Conservation (phyloP, 2,888 invertebrate species). For the Agrochola litura region DNA sequence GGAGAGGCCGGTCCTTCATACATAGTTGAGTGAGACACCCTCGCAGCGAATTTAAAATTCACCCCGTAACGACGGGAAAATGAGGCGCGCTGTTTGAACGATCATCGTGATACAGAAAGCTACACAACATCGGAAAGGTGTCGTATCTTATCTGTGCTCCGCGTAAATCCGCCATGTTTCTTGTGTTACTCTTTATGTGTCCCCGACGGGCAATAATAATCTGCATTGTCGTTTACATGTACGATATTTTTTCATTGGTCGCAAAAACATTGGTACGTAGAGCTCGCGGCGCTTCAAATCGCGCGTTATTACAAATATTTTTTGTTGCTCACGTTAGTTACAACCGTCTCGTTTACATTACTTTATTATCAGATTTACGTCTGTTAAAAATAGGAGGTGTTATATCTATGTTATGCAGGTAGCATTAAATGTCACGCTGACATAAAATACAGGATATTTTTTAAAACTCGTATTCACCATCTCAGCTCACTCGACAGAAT, state of each 20-base stretch:
- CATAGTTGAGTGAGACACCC: conserved; percentile 86
- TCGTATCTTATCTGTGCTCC: conserved; percentile 69
- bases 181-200: conserved; percentile 82
- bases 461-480: conserved; percentile 46
- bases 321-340: conserved; percentile 70
- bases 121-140: conserved; percentile 60
- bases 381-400: conserved; percentile 62
- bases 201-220: conserved; percentile 84
- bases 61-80: conserved; percentile 83
- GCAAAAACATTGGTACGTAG: conserved; percentile 79
- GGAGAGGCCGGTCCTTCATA: conserved; percentile 84
- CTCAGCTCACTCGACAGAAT: conserved; percentile 33
- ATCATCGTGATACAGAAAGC: conserved; percentile 77
- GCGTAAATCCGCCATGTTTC: conserved; percentile 73
- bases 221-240: conserved; percentile 86
- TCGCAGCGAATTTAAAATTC: conserved; percentile 86
- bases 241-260: conserved; percentile 84
- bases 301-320: conserved; percentile 78
- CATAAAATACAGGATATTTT: conserved; percentile 49
- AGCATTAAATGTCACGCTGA: conserved; percentile 45
- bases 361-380: conserved; percentile 76
- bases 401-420: conserved; percentile 53
- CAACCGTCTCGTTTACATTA: conserved; percentile 72
- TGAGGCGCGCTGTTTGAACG: conserved; percentile 81
- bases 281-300: conserved; percentile 79